phyloP scores from a whole-genome alignment of 1,140 invertebrate genomes.

The Orchesella cincta region DNA sequence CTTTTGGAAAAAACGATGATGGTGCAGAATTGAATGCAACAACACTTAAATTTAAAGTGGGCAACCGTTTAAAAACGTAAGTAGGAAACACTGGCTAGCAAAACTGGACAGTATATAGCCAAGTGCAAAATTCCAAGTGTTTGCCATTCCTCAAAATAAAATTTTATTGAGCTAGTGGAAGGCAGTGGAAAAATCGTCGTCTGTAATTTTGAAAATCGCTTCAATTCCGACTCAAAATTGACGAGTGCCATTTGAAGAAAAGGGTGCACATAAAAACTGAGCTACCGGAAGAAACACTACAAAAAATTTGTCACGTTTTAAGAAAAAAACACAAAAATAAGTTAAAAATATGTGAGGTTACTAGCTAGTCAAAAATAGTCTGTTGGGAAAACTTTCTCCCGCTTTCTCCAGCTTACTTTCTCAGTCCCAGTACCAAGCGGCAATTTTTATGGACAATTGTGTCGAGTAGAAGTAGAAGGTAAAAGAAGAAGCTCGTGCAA shows the following conservation, averaged over 20 bases:
- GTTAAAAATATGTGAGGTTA: neutral
- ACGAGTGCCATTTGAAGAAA: neutral
- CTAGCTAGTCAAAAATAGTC: slow-evolving; percentile 11
- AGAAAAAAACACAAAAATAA: slow-evolving; percentile 6
- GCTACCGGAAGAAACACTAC: neutral
- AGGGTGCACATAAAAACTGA: neutral
- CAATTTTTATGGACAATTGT: too few relatives aligned
- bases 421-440: too few relatives aligned
- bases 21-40: neutral
- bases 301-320: neutral
- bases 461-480: too few relatives aligned
- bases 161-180: neutral
- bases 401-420: slow-evolving; percentile 13
- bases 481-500: too few relatives aligned
- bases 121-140: neutral
- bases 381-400: neutral
- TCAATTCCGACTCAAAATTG: neutral
- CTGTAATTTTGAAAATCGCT: neutral
- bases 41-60: neutral
- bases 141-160: neutral
- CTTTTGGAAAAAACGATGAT: too few relatives aligned
- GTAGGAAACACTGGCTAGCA: too few relatives aligned
- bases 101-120: neutral
- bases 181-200: neutral
- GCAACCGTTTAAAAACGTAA: too few relatives aligned